A percentile compares a stretch with the other conserved stretches of the same genome.
Conservation (phyloP, 2,113 vertebrate genomes). For the Cololabis saira region DNA sequence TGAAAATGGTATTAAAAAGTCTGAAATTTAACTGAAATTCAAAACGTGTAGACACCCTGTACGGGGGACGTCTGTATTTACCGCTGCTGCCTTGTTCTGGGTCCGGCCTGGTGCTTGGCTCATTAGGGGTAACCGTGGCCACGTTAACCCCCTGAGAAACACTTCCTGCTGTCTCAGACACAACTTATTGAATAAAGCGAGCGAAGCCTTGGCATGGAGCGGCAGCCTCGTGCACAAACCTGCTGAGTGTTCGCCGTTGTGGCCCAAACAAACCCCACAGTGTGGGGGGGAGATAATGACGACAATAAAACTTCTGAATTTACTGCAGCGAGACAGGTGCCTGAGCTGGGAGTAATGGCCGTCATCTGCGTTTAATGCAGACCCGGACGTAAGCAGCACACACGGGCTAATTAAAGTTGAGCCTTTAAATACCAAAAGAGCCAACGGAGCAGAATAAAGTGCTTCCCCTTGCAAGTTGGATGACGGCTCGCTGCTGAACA, state of each 20-base stretch:
- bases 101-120: too few species aligned
- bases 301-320: slow-evolving; percentile 49
- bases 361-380: slow-evolving; percentile 78
- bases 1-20: too few species aligned
- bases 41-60: too few species aligned
- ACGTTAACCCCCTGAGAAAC: too few species aligned
- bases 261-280: neutral
- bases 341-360: slow-evolving; percentile 16
- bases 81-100: too few species aligned
- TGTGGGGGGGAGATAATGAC: slow-evolving; percentile 23
- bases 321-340: slow-evolving; percentile 38
- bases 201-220: neutral
- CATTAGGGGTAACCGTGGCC: too few species aligned
- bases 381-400: slow-evolving; percentile 45
- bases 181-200: too few species aligned
- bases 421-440: slow-evolving; percentile 75
- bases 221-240: slow-evolving; percentile 16
- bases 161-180: too few species aligned
- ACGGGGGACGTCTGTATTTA: too few species aligned
- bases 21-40: too few species aligned
- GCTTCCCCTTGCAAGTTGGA: slow-evolving; percentile 43
- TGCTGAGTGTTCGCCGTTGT: slow-evolving; percentile 27
- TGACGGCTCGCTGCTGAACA: slow-evolving; percentile 24
- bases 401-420: slow-evolving; percentile 78
- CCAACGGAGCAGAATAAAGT: slow-evolving; percentile 55